Evolutionary conservation across 2,797 vertebrate species (phyloP).

Genomic region (Cryptoprocta ferox): DNA sequence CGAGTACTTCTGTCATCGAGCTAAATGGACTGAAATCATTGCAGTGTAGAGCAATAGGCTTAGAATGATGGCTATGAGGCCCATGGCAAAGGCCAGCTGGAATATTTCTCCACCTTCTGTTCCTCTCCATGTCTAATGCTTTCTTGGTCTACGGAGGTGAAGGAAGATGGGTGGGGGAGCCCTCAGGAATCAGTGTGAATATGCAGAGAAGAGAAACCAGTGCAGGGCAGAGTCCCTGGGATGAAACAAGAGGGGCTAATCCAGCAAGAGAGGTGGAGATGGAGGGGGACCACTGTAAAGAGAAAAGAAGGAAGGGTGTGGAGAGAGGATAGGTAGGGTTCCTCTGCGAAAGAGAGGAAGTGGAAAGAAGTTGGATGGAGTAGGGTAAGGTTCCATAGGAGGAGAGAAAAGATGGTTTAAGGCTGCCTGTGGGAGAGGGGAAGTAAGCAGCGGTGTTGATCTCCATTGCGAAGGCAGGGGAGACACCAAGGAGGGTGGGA

Average conservation of each 20-base stretch:
- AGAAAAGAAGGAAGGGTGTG: not conserved
- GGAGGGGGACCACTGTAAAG: not conserved
- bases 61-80: not conserved
- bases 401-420: not conserved
- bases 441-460: not conserved
- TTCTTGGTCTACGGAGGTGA: not conserved
- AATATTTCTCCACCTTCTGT: not conserved
- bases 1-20: not conserved
- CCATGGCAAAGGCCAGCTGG: not conserved
- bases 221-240: not conserved
- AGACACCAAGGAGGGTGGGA: not conserved
- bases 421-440: not conserved
- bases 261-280: not conserved
- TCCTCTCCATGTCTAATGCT: not conserved
- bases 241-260: not conserved
- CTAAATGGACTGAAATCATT: not conserved
- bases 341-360: not conserved
- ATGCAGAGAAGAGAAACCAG: too few relatives aligned
- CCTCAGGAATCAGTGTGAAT: too few relatives aligned
- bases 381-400: not conserved
- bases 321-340: not conserved
- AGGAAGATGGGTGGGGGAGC: not conserved
- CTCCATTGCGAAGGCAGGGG: not conserved
- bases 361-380: not conserved
- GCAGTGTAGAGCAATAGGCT: not conserved